Conservation (phyloP, 2,888 invertebrate species). For the Macrophya alboannulata region DNA sequence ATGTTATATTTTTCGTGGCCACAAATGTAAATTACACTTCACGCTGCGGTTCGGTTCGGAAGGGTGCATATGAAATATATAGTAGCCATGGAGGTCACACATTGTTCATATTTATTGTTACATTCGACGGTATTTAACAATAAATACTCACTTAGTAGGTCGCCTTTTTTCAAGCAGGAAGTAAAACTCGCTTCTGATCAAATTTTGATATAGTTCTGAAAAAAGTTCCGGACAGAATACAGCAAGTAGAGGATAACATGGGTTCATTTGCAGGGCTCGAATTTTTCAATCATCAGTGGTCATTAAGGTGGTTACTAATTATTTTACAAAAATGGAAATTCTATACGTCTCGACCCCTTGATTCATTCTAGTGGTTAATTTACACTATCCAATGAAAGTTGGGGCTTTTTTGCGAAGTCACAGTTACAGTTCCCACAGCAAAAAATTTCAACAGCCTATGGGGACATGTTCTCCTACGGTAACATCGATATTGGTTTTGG, state of each 20-base stretch:
- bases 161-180: background rate
- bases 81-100: background rate
- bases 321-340: background rate
- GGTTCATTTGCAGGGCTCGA: background rate
- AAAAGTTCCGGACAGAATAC: background rate
- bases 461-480: background rate
- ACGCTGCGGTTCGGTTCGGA: background rate
- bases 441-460: background rate
- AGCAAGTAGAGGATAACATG: background rate
- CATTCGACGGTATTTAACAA: background rate
- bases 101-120: background rate
- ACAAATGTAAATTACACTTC: background rate
- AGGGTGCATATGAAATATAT: background rate
- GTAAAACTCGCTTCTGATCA: background rate
- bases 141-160: background rate
- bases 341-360: background rate
- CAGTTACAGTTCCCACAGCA: background rate
- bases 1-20: background rate
- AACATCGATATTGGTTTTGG: background rate
- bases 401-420: background rate
- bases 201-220: background rate
- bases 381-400: background rate
- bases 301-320: background rate
- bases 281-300: background rate
- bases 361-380: background rate